Conservation (phyloP, 2,113 vertebrate genomes). For the Anhinga anhinga region DNA sequence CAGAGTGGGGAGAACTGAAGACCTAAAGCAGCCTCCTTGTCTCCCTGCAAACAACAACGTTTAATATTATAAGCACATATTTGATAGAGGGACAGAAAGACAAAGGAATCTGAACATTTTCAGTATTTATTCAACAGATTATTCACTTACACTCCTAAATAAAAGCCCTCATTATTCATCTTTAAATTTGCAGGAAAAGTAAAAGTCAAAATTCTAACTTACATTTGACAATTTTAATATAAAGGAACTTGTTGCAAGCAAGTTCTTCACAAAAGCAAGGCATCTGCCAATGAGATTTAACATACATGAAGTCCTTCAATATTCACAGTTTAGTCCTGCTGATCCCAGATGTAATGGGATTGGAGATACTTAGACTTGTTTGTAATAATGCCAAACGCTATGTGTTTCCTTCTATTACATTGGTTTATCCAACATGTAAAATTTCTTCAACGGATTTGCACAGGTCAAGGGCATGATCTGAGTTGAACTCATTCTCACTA, state of each 20-base stretch:
- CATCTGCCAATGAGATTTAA: not conserved
- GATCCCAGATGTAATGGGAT: not conserved
- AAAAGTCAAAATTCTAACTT: not conserved
- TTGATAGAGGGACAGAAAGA: not conserved
- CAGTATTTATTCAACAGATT: not conserved
- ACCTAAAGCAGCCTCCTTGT: conserved; percentile 92
- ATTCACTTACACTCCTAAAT: not conserved
- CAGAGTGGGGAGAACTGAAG: conserved; percentile 96
- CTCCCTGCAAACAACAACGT: conserved; percentile 81
- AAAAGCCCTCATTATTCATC: not conserved
- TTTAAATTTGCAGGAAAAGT: not conserved
- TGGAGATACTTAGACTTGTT: not conserved
- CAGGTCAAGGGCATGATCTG: not conserved
- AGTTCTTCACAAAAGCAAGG: not conserved
- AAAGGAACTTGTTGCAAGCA: not conserved
- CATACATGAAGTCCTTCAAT: not conserved
- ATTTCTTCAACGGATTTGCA: not conserved
- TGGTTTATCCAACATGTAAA: not conserved
- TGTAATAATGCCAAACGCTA: not conserved
- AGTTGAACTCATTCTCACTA: not conserved
- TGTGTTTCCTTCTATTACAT: not conserved
- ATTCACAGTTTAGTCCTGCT: not conserved
- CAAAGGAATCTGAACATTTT: not conserved
- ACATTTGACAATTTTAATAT: not conserved
- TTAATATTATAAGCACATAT: not conserved